Conservation (phyloP, 2,113 vertebrate species). For the Lynx canadensis region DNA sequence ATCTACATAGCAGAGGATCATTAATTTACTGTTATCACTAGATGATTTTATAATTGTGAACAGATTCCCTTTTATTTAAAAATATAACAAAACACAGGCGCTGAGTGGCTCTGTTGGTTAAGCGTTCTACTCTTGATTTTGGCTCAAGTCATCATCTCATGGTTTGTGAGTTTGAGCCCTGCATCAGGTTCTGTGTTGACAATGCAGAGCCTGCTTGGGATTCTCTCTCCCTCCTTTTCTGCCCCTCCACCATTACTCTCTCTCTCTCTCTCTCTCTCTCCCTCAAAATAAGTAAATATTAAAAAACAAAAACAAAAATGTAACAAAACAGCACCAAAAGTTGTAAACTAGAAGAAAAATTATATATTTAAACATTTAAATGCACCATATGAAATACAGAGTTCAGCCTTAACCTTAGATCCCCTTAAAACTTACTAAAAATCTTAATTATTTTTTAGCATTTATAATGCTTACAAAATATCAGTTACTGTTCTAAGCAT, state of each 20-base stretch:
- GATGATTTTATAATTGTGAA: constrained; percentile 52
- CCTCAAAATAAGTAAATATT: too few relatives aligned
- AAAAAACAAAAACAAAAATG: too few relatives aligned
- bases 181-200: too few relatives aligned
- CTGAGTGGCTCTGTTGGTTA: too few relatives aligned
- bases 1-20: neutral
- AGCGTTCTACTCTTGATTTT: too few relatives aligned
- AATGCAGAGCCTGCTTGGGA: too few relatives aligned
- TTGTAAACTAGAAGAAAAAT: constrained; percentile 24
- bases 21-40: neutral
- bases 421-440: neutral
- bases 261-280: too few relatives aligned
- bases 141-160: too few relatives aligned
- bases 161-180: too few relatives aligned
- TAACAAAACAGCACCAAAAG: constrained; percentile 5
- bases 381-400: neutral
- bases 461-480: constrained; percentile 11
- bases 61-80: constrained; percentile 38
- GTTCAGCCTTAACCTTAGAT: neutral
- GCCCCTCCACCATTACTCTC: too few relatives aligned
- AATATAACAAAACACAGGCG: neutral
- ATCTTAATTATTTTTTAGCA: constrained; percentile 20
- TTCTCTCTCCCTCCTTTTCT: too few relatives aligned
- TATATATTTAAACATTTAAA: constrained; percentile 43
- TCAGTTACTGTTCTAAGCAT: constrained; percentile 5